A percentile compares a stretch with the other conserved stretches of the same genome.
phyloP scores from a whole-genome alignment of 2,797 vertebrate species.

The Prionace glauca region DNA sequence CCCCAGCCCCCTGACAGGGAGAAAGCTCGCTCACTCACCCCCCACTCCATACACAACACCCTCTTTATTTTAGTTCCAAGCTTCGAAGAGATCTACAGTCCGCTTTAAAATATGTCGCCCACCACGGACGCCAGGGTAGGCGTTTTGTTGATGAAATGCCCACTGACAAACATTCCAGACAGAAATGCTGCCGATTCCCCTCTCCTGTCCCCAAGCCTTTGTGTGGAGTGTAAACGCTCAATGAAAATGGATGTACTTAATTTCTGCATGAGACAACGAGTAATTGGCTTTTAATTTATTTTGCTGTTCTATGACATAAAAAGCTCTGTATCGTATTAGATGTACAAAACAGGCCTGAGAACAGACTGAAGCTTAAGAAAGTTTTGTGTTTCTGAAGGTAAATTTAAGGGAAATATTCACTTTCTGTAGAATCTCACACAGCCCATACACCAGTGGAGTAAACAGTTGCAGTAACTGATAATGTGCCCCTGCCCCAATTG shows the following conservation, averaged over 20 bases:
- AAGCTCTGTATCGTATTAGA: neutral
- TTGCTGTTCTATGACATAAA: neutral
- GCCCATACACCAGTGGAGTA: neutral
- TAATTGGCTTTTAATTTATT: neutral
- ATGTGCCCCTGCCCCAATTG: neutral
- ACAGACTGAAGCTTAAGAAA: neutral
- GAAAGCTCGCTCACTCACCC: neutral
- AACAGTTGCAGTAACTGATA: neutral
- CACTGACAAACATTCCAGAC: neutral
- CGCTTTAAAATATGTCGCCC: neutral
- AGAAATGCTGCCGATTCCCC: constrained; percentile 1
- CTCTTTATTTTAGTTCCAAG: constrained; percentile 27
- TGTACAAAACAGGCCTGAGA: neutral
- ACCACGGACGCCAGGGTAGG: neutral
- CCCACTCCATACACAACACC: neutral
- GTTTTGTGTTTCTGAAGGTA: neutral
- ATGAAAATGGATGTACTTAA: constrained; percentile 11
- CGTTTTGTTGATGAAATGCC: neutral
- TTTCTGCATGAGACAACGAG: neutral
- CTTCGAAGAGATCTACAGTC: neutral
- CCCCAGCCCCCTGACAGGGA: neutral
- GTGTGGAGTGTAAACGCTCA: neutral
- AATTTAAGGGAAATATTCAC: neutral
- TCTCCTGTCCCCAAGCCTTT: neutral
- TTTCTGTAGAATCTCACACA: neutral